Base-by-base conservation (phyloP, 2,888 invertebrate species). In the Acrobeloides nanus region DNA sequence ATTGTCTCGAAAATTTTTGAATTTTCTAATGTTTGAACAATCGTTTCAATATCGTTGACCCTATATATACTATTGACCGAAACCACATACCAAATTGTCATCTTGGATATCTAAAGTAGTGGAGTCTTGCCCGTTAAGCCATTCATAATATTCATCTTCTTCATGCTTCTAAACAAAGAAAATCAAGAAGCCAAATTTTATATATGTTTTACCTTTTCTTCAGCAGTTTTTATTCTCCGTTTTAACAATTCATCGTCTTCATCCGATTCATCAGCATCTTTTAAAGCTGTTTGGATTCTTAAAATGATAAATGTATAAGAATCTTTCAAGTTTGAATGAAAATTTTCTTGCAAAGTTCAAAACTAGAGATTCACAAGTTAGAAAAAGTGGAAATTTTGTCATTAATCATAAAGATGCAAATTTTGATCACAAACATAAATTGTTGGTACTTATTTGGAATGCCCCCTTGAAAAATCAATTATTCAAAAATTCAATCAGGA, bases 51-150 rank as follows among this genome's bases (percentile, higher is more conserved):
- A n/a, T n/a, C n/a, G n/a, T n/a, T n/a, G n/a, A n/a, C n/a, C n/a
- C 2, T 24, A 1, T 25, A 38, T 21, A 29, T n/a, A 6, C 18
- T 2, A 4, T 29, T 38, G 7, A 7, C 8, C n/a, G 10, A n/a
- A 44, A 12, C 27, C 2, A 25, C 7, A 25, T 18, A 52, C 50
- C 47, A 56, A 46, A 39, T 60, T 57, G 35, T 65, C 55, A 34
- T 54, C 54, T 8, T 35, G 55, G 26, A 68, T 37, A 10, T 38
- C 51, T 20, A 38, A 26, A 10, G 81, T 61, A 84, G 77, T 57
- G 84, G 82, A 17, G 85, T 84, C 75, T 85, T 82, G 12, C 15
- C 88, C 89, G 46, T 82, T 84, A 32, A 92, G 75, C 84, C 86
- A 93, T 51, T 84, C 81, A 53, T 83, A 81, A 71, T 83, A 86